These are phyloP conservation scores for Metellina segmentata DNA, from an alignment of 2,888 invertebrate species.

Conservation along the genomic window DNA sequence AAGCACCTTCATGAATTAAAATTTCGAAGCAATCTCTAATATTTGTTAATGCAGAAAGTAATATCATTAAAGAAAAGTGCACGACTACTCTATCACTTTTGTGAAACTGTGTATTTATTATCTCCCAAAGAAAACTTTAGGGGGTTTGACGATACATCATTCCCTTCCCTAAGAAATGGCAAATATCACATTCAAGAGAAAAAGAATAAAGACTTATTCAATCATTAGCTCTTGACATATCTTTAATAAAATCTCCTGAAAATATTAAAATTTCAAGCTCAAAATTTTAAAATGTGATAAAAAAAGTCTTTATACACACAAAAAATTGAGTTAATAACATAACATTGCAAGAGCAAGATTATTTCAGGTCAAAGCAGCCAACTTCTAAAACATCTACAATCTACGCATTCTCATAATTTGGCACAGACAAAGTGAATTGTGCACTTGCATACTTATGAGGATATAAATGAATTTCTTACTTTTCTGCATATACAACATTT, in stretches of 20 bases:
- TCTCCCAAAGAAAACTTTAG: conserved; percentile 53
- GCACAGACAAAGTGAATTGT: conserved; percentile 75
- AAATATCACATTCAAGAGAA: conserved; percentile 76
- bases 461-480: conserved; percentile 48
- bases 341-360: conserved; percentile 63
- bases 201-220: conserved; percentile 74
- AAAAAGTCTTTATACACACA: conserved; percentile 69
- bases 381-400: conserved; percentile 57
- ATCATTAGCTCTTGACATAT: conserved; percentile 74
- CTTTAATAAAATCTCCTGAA: conserved; percentile 73
- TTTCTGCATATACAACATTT: conserved; percentile 63
- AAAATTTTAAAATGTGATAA: conserved; percentile 74
- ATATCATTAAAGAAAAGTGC: conserved; percentile 60
- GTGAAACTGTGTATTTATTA: conserved; percentile 64
- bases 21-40: neutral
- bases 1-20: conserved; percentile 68
- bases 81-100: conserved; percentile 68
- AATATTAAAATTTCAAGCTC: conserved; percentile 76
- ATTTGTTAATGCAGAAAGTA: conserved; percentile 24
- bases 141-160: conserved; percentile 45
- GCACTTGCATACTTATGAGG: conserved; percentile 62
- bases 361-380: conserved; percentile 74
- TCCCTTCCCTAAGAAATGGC: conserved; percentile 74
- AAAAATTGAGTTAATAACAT: conserved; percentile 63
- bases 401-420: conserved; percentile 68